Evolutionary conservation across 2,888 invertebrate species (phyloP), one percentile per base, ranked within the genome.

Genomic region (Andrena minutula): DNA sequence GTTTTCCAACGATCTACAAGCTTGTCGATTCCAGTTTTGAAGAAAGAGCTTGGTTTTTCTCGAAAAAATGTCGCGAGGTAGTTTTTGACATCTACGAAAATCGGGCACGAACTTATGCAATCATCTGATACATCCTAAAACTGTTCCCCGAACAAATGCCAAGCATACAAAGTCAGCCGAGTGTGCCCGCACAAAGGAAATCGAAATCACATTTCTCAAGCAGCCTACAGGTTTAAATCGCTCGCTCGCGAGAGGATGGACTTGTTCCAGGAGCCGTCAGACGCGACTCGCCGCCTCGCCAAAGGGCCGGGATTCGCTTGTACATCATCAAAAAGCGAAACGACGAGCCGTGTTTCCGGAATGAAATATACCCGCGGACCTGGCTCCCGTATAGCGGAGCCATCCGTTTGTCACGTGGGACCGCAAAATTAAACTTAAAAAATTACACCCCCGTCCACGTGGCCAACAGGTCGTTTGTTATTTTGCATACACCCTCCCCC

Each of bases 361-460:
- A 61, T 87, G 87, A 86, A 87, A 87, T 86, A 86, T 86, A 80
- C 63, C 71, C 49, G 69, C 56, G 66, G 82, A 71, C 72, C 70
- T 66, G 63, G 56, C 61, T 56, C 23, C 79, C 58, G 83, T 76
- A 70, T 66, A 77, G 77, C 32, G 10, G 63, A 75, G 80, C 80
- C 82, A 84, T 73, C 69, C 86, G 87, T 90, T 90, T 88, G 89
- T 90, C 87, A 89, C 85, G 76, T 70, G 83, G 86, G 75, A 79
- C 89, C 90, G 75, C 87, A 86, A 86, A 90, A 90, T 90, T 90
- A 90, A 90, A 89, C 89, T 86, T 85, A 90, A 90, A 90, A 90
- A 89, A 86, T 90, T 82, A 85, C 86, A 87, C 83, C 82, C 84
- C 86, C 77, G 85, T 85, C 80, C 83, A 80, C 76, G 72, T 71